These are phyloP conservation scores for Lucilia cuprina DNA, from an alignment of 1,140 invertebrate species.

Conservation along the genomic window DNA sequence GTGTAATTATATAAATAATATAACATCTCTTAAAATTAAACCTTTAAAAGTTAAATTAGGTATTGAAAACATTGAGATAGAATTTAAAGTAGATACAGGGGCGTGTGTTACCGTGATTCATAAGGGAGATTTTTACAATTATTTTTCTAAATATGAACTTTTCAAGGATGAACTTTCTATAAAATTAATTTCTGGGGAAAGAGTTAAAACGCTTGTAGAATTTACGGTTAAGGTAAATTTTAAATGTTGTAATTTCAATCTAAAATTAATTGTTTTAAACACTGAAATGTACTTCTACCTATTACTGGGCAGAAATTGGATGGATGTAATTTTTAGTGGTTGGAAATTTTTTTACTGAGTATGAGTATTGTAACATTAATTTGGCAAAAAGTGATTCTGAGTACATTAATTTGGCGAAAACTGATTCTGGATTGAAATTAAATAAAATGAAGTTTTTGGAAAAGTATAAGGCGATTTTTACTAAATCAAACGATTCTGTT, in stretches of 20 bases:
- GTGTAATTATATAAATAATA: background rate
- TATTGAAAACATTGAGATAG: background rate
- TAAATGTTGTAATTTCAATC: background rate
- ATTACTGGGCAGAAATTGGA: background rate
- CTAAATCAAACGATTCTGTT: conserved; percentile 34
- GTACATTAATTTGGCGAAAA: no score
- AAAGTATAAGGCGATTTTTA: background rate
- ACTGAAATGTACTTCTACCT: background rate
- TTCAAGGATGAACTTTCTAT: background rate
- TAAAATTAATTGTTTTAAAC: background rate
- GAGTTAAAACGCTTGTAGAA: background rate
- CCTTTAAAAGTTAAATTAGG: background rate
- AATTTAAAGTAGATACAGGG: background rate
- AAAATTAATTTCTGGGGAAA: background rate
- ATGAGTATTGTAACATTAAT: background rate
- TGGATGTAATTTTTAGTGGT: background rate
- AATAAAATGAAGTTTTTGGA: background rate
- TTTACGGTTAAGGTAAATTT: background rate
- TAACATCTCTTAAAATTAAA: background rate
- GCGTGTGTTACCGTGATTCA: background rate
- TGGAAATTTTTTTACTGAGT: background rate
- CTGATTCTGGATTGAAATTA: no score
- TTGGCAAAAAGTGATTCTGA: background rate
- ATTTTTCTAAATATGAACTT: background rate
- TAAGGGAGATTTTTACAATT: background rate